Evolutionary conservation across 64 coral and sea anemone species (phyloP), one percentile per base, ranked within the genome.

Genomic region (Platygyra sinensis): DNA sequence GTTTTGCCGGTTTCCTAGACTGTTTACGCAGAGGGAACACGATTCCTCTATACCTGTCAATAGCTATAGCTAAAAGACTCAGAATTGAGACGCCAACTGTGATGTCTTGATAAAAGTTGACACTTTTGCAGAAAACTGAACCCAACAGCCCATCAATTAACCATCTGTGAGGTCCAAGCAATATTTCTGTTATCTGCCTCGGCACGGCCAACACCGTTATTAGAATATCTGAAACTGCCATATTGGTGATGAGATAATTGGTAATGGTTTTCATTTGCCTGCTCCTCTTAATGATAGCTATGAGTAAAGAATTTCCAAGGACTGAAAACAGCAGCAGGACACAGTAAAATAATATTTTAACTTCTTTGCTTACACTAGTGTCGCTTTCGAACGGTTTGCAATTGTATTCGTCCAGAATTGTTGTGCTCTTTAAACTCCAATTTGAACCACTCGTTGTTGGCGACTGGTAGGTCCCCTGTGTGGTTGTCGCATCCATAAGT

Each of bases 211-310:
- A 89, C 5, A 89, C 52, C 25, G 57, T 73, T 3, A 89, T 75
- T 12, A 89, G 25, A 16, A 89, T 78, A 64, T 89, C 87, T 8
- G 87, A 89, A 11, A 78, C 74, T 6, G 87, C 87, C 87, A 78
- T 89, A 30, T 89, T 89, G 27, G 73, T 74, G n/a, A 78, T 78
- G 30, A 77, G 76, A 52, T 78, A 89, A 54, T 89, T 89, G 9
- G 76, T 62, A 54, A 75, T 77, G 15, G 73, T 89, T 25, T 78
- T 36, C 87, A 89, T 89, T 14, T 73, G 22, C 24, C 54, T 73
- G 19, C 31, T 89, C 19, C 11, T 76, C 16, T 65, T 46, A 65
- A 89, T 89, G 20, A 89, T 89, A 12, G 61, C n/a, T n/a, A n/a
- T n/a, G n/a, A 89, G 60, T 7, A 89, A 78, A 2, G 87, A 78